phyloP scores from a whole-genome alignment of 2,888 invertebrate species.

The Timandra comae region DNA sequence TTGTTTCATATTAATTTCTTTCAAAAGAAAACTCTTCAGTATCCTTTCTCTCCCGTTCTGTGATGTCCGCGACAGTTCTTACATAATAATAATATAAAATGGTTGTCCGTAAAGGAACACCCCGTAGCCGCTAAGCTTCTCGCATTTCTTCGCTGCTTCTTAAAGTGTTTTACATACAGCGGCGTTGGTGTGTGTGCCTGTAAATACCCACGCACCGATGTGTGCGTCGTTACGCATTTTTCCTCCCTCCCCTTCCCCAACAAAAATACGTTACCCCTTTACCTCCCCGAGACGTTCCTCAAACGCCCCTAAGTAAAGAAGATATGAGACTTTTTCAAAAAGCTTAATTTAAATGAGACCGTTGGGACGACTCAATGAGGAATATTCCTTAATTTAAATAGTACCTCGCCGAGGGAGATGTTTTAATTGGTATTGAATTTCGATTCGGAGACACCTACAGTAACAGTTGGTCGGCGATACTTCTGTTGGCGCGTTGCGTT shows the following conservation, averaged over 20 bases:
- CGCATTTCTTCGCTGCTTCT: constrained; percentile 77
- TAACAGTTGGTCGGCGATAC: not conserved
- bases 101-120: too few species aligned
- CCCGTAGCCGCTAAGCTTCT: constrained; percentile 69
- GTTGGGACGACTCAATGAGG: constrained; percentile 65
- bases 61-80: too few species aligned
- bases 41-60: too few species aligned
- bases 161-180: constrained; percentile 77
- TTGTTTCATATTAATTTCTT: too few species aligned
- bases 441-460: constrained; percentile 52
- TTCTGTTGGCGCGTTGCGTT: constrained; percentile 1
- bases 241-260: constrained; percentile 60
- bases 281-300: constrained; percentile 65
- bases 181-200: constrained; percentile 63
- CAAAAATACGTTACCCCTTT: constrained; percentile 65
- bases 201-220: constrained; percentile 71
- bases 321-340: constrained; percentile 76
- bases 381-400: constrained; percentile 74
- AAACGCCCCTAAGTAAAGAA: constrained; percentile 68
- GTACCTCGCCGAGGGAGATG: constrained; percentile 51
- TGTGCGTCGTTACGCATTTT: constrained; percentile 73
- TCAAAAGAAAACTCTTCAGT: too few species aligned
- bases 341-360: constrained; percentile 76
- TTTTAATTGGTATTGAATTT: constrained; percentile 76
- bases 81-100: too few species aligned